phyloP scores from a whole-genome alignment of 2,113 vertebrate species.

The Dinomys branickii region DNA sequence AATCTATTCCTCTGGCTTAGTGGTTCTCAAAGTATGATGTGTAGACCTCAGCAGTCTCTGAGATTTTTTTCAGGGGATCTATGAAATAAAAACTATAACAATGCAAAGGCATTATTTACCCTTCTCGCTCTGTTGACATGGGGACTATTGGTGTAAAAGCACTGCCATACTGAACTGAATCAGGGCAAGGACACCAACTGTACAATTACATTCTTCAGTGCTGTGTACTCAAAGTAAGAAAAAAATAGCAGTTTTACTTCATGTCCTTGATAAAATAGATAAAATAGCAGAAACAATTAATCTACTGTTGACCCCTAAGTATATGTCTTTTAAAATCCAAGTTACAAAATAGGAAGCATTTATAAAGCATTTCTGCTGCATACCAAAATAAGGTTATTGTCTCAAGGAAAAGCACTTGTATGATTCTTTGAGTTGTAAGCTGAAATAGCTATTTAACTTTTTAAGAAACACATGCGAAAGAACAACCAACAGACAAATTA shows the following conservation, averaged over 20 bases:
- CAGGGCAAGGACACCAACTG: not conserved
- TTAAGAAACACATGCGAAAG: slow-evolving; percentile 45
- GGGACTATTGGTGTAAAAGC: not conserved
- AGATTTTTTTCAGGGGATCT: not conserved
- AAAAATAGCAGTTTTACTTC: slow-evolving; percentile 11
- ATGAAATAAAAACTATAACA: slow-evolving; percentile 46
- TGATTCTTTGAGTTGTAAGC: not conserved
- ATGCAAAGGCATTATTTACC: not conserved
- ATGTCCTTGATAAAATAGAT: slow-evolving; percentile 18
- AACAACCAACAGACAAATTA: slow-evolving; percentile 40
- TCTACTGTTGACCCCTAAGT: not conserved
- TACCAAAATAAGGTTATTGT: not conserved
- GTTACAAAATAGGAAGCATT: not conserved
- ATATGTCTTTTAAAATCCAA: not conserved
- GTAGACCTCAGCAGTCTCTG: not conserved
- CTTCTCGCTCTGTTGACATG: not conserved
- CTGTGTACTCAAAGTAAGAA: not conserved
- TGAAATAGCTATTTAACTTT: not conserved
- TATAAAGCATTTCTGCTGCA: not conserved
- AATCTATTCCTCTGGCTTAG: not conserved
- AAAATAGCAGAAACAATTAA: not conserved
- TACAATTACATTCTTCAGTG: not conserved
- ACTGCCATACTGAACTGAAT: not conserved
- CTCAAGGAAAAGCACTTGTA: not conserved
- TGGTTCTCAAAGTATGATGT: not conserved